Base-by-base conservation (phyloP, 2,113 vertebrate species). In the Suncus etruscus region DNA sequence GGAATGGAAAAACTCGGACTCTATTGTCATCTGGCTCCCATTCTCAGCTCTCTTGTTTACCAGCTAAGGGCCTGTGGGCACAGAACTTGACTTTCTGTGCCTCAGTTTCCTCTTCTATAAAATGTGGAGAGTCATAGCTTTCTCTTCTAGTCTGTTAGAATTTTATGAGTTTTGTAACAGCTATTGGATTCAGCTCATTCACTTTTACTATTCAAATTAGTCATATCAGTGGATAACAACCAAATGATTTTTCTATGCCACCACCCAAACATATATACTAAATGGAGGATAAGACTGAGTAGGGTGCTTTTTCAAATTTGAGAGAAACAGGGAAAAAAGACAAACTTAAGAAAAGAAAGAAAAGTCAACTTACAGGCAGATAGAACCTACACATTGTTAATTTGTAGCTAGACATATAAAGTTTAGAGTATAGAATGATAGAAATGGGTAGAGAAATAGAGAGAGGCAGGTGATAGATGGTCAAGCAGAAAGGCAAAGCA, bases 161-260 rank as follows among this genome's bases (percentile, higher is more conserved):
- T 72, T 76, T 51, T 72, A n/a, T 20, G 50, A 68, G 14, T 22
- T 83, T 76, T 74, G 15, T 73, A 92, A 75, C 63, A 10, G 16
- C 77, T n/a, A n/a, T 86, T 45, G 86, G 47, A 54, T 32, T 39
- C 27, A 25, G 72, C 79, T 91, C 76, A 47, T 4, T 84, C 63
- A 84, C 16, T 84, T 91, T 90, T 75, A 50, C 88, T 61, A 12
- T 83, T 92, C 32, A 92, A 24, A 79, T 69, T 50, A 74, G 45
- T 31, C 47, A 12, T 63, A 51, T 68, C 81, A 69, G 54, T 65
- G 47, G 51, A n/a, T 86, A 51, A 83, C 47, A 51, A 66, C 27
- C 29, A 88, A 66, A 76, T 78, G 24, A 79, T 47, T 45, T 88
- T 76, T 87, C n/a, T 1, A 4, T 66, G 16, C 32, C n/a, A 93